A percentile compares a stretch with the other conserved stretches of the same genome.
Conservation (phyloP, 1,140 invertebrate genomes). For the Heliconius himera region DNA sequence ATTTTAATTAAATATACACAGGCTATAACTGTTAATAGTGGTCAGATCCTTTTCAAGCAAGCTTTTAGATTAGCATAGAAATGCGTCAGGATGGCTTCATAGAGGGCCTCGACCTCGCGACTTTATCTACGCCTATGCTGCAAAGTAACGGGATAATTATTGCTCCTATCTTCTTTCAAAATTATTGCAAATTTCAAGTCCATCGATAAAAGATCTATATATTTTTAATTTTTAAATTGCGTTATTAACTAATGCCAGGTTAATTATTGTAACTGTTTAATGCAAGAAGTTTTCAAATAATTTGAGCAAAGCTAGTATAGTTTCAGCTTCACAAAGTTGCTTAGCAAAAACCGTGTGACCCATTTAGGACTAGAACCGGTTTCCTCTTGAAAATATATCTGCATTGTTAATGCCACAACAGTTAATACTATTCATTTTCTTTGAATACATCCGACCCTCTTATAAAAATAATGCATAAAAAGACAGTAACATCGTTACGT, state of each 20-base stretch:
- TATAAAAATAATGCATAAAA: constrained; percentile 74
- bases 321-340: constrained; percentile 37
- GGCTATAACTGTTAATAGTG: constrained; percentile 75
- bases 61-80: constrained; percentile 77
- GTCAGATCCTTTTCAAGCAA: constrained; percentile 66
- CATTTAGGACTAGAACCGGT: constrained; percentile 78
- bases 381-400: constrained; percentile 74
- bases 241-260: neutral
- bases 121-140: constrained; percentile 71
- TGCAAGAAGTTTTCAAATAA: neutral
- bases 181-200: constrained; percentile 2
- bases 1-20: constrained; percentile 62
- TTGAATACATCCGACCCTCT: constrained; percentile 68
- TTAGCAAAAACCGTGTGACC: constrained; percentile 78
- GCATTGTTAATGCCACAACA: constrained; percentile 73
- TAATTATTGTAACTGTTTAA: neutral
- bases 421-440: constrained; percentile 75
- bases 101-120: constrained; percentile 72
- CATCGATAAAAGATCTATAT: neutral
- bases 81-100: constrained; percentile 64
- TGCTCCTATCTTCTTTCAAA: constrained; percentile 7
- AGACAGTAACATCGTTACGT: constrained; percentile 71
- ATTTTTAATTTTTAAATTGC: neutral
- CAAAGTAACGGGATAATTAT: constrained; percentile 63
- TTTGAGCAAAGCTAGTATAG: neutral